A percentile compares a stretch with the other conserved stretches of the same genome.
Conservation (phyloP, 2,797 vertebrate species). For the Eutrigla gurnardus region DNA sequence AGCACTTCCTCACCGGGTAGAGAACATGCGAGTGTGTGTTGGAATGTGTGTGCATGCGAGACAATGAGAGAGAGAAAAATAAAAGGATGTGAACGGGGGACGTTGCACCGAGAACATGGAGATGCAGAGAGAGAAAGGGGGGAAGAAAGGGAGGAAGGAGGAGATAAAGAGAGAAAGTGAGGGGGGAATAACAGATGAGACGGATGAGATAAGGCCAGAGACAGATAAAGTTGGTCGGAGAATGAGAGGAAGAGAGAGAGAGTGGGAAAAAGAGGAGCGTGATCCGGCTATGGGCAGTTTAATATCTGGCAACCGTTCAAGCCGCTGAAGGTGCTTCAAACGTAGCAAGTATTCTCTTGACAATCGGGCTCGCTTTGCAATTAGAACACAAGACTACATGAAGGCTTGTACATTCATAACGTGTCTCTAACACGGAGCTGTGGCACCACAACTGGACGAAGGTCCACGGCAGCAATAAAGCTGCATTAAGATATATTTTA, state of each 20-base stretch:
- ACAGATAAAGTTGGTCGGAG: slow-evolving; percentile 19
- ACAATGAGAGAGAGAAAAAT: slow-evolving; percentile 27
- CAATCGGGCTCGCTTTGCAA: background rate
- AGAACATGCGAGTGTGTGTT: slow-evolving; percentile 37
- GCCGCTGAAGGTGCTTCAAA: slow-evolving; percentile 13
- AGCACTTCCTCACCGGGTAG: slow-evolving; percentile 32
- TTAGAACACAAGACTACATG: slow-evolving; percentile 3
- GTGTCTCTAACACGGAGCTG: background rate
- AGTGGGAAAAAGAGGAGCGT: slow-evolving; percentile 3
- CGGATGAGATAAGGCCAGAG: slow-evolving; percentile 39
- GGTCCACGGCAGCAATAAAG: slow-evolving; percentile 15
- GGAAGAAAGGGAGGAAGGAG: slow-evolving; percentile 11
- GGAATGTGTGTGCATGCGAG: slow-evolving; percentile 10
- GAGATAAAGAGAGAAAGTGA: slow-evolving; percentile 15
- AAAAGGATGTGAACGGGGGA: slow-evolving; percentile 18
- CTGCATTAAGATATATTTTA: slow-evolving; percentile 5
- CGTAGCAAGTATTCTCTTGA: background rate
- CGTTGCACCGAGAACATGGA: slow-evolving; percentile 20
- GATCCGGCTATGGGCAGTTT: slow-evolving; percentile 7
- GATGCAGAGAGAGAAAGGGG: slow-evolving; percentile 1
- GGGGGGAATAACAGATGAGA: slow-evolving; percentile 21
- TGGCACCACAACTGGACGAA: slow-evolving; percentile 9
- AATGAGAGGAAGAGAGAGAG: background rate
- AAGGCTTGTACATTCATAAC: background rate
- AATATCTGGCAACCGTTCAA: slow-evolving; percentile 6